Evolutionary conservation across 2,888 invertebrate species (phyloP), one percentile per base, ranked within the genome.

Genomic region (Hymenopus coronatus): DNA sequence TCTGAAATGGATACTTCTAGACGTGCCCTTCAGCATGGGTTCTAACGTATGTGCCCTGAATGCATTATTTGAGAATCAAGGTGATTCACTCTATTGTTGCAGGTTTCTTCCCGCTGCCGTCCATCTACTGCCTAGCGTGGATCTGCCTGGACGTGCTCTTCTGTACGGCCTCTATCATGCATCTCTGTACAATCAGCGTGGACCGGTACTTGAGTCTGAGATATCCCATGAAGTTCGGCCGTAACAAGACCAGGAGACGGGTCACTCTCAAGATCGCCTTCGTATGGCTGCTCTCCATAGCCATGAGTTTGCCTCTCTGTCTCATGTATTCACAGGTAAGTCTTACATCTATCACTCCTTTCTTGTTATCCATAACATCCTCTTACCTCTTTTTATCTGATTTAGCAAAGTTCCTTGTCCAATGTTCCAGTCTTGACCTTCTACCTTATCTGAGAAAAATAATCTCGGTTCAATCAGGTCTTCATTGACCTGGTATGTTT

Each of bases 121-220:
- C 97, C 7, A 96, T 96, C 88, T 97, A 97, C 93, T 98, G 99
- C 93, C 95, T 99, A 91, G 96, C 97, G 88, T 99, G 98, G 98
- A 98, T 98, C 91, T 98, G 98, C 92, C 95, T 98, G 92, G 99
- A 99, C 94, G 99, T 99, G 3, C 94, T 99, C 1, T 98, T 98
- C 93, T 99, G 99, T 93, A 99, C 99, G 0, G 98, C 99, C 2
- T 98, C 98, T 91, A 99, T 99, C 92, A 97, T 99, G 96, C 99
- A 99, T 93, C 95, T 99, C 84, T 99, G 99, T 93, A 99, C 98
- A 83, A 99, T 99, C 92, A 98, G 98, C 91, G 96, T 99, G 90
- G 99, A 99, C 94, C 96, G 99, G 92, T 99, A 98, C 93, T 95
- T 98, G 87, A 98, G 98, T 40, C 95, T 98, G 88, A 95, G 98